These are phyloP conservation scores for Lamellibrachia satsuma DNA, from an alignment of 2,888 invertebrate genomes.

Conservation along the genomic window DNA sequence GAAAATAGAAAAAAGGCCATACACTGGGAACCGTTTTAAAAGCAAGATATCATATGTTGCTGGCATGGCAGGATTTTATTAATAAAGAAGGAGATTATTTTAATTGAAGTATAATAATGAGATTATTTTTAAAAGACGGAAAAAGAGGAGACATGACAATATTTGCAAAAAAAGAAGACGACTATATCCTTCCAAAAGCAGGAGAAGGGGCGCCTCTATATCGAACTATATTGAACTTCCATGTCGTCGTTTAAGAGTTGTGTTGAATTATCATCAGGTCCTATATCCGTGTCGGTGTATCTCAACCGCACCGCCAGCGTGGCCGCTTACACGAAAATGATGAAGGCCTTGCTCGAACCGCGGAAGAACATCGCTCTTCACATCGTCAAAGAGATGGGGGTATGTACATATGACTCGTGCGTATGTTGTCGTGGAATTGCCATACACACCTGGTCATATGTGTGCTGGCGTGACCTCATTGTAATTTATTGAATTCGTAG, in stretches of 20 bases:
- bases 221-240: not conserved
- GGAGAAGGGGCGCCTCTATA: no score
- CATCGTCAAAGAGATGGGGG: not conserved
- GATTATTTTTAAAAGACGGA: no score
- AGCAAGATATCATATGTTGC: no score
- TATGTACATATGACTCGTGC: not conserved
- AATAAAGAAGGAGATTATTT: no score
- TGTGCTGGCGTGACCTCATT: not conserved
- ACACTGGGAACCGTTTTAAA: no score
- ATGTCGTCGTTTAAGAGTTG: not conserved
- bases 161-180: no score
- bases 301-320: not conserved
- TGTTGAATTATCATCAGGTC: not conserved
- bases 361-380: constrained; percentile 7
- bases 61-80: no score
- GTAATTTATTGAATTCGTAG: no score
- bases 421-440: not conserved
- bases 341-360: not conserved
- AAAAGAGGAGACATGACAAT: no score
- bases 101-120: no score
- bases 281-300: constrained; percentile 18
- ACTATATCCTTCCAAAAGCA: no score
- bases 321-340: not conserved
- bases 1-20: no score
- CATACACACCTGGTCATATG: not conserved